Evolutionary conservation across 2,797 vertebrate species (phyloP).

Genomic region (Taeniopygia guttata): DNA sequence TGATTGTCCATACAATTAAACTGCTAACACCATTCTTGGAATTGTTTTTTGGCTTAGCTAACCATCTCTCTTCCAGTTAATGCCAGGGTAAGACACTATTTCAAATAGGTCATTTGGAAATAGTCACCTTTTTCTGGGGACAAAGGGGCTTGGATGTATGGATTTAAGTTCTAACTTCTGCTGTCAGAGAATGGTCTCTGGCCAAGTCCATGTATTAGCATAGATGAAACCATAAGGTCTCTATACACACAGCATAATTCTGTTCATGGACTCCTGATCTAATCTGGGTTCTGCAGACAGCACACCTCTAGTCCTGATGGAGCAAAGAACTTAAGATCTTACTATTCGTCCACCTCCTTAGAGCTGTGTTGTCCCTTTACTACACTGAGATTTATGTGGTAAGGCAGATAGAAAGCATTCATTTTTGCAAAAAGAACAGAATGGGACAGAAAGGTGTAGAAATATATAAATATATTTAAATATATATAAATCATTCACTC

Average conservation of each 20-base stretch:
- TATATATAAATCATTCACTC: background rate
- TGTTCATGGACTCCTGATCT: background rate
- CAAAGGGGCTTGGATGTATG: background rate
- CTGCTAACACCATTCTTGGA: background rate
- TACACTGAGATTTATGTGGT: background rate
- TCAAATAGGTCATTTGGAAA: background rate
- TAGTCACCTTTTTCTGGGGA: background rate
- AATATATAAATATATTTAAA: background rate
- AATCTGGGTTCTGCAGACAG: background rate
- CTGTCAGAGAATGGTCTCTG: background rate
- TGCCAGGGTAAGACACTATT: background rate
- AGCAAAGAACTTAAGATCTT: background rate
- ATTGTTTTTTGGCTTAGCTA: background rate
- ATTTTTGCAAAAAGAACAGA: background rate
- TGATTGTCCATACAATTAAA: slow-evolving; percentile 22
- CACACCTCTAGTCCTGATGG: background rate
- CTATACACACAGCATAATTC: background rate
- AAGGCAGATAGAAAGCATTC: background rate
- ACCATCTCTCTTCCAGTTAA: background rate
- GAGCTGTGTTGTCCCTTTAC: background rate
- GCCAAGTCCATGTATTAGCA: background rate
- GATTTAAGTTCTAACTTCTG: background rate
- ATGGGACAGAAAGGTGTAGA: background rate
- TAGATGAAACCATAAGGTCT: background rate
- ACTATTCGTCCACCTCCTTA: background rate